Conservation (phyloP, 2,888 invertebrate genomes). For the Stenolophus ochropezus region DNA sequence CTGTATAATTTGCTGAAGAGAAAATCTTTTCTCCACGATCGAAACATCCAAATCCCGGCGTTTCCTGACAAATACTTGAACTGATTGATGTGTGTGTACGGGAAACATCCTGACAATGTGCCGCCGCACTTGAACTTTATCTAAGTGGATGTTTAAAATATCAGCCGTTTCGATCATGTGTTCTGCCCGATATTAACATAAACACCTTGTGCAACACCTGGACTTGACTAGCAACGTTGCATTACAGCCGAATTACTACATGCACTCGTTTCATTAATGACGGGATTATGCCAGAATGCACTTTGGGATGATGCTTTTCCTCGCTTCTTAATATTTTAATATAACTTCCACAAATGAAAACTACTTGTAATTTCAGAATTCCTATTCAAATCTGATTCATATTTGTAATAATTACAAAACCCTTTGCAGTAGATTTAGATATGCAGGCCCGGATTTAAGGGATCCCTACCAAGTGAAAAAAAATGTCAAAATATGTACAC, state of each 20-base stretch:
- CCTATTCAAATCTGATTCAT: no score
- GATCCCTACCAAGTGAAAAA: no score
- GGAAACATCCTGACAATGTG: neutral
- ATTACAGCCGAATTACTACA: neutral
- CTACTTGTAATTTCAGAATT: no score
- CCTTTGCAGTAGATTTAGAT: no score
- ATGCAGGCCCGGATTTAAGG: no score
- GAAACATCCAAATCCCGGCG: neutral
- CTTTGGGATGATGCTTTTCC: no score
- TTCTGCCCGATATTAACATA: neutral
- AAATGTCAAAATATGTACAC: no score
- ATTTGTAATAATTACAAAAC: no score
- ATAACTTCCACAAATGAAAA: neutral
- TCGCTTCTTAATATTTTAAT: neutral
- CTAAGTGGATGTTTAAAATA: neutral
- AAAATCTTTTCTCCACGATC: neutral
- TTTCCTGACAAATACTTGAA: constrained; percentile 9
- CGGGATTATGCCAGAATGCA: neutral
- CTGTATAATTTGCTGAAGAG: neutral
- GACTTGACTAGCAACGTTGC: neutral
- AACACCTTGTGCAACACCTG: neutral
- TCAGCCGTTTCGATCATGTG: neutral
- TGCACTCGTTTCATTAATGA: neutral
- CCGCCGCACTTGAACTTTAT: neutral
- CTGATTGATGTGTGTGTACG: constrained; percentile 11